phyloP scores from a whole-genome alignment of 92 coral and sea anemone species.

The Pocillopora meandrina region DNA sequence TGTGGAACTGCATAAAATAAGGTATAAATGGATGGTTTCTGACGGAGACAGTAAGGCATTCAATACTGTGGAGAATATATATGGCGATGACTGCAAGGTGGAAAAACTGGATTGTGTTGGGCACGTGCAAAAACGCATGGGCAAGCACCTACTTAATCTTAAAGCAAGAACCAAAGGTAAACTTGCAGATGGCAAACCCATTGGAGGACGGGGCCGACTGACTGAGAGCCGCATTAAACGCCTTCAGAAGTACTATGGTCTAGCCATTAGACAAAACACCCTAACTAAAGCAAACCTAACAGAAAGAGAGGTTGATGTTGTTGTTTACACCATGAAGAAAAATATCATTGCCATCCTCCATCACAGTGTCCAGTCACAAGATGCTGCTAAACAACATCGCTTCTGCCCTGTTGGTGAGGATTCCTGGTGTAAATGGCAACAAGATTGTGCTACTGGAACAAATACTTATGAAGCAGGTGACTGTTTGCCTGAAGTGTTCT shows the following conservation, averaged over 20 bases:
- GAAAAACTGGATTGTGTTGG: background rate
- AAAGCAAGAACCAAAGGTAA: background rate
- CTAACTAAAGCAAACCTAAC: constrained; percentile 21
- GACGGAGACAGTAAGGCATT: background rate
- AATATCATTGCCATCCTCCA: too few relatives aligned
- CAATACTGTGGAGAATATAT: background rate
- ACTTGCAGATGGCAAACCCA: background rate
- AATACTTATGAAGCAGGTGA: too few relatives aligned
- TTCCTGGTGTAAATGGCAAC: too few relatives aligned
- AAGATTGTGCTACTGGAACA: too few relatives aligned
- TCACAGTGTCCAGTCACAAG: too few relatives aligned
- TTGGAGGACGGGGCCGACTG: background rate
- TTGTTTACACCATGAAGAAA: constrained; percentile 38
- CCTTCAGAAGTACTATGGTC: constrained; percentile 1
- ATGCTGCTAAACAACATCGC: too few relatives aligned
- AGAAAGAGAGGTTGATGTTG: constrained; percentile 25
- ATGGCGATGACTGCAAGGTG: background rate
- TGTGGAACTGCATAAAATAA: background rate
- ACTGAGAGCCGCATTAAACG: background rate
- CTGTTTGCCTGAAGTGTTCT: too few relatives aligned
- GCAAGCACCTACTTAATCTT: background rate
- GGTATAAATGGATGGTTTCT: background rate
- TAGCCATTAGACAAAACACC: constrained; percentile 34
- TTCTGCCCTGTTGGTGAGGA: too few relatives aligned
- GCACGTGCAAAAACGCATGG: background rate